A percentile compares a stretch with the other conserved stretches of the same genome.
Conservation (phyloP, 2,113 vertebrate genomes). For the Phalacrocorax pelagicus region DNA sequence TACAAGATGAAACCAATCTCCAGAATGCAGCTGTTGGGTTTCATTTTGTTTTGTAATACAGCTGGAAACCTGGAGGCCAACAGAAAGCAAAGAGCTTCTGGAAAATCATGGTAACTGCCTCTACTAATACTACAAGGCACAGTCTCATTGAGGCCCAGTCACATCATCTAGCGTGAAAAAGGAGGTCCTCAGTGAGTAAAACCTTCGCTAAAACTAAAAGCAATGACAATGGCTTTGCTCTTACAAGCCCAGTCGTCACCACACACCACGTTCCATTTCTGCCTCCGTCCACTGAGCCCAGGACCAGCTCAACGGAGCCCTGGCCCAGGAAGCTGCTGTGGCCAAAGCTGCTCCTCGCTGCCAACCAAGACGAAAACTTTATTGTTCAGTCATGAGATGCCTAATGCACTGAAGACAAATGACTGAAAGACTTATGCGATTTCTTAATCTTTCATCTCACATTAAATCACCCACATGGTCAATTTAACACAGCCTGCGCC, state of each 20-base stretch:
- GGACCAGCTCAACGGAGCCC: neutral
- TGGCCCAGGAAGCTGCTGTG: fast-evolving
- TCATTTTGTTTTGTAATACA: neutral
- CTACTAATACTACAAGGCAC: neutral
- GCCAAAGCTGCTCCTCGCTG: neutral
- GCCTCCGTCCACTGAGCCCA: fast-evolving
- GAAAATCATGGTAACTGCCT: neutral
- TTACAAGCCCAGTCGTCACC: neutral
- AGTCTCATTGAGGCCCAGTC: neutral
- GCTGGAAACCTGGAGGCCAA: neutral
- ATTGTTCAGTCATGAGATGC: neutral
- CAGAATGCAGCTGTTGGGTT: neutral
- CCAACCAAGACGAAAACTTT: neutral
- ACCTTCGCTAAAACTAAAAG: neutral
- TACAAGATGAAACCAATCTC: neutral
- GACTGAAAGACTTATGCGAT: fast-evolving
- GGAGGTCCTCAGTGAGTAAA: fast-evolving
- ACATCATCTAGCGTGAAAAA: neutral
- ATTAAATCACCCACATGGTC: neutral
- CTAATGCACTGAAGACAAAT: neutral
- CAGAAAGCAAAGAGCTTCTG: neutral
- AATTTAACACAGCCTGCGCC: neutral
- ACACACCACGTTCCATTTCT: fast-evolving
- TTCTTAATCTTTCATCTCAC: neutral
- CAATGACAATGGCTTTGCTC: neutral